phyloP scores from a whole-genome alignment of 1,140 invertebrate genomes.

The Drosophila lacteicornis region DNA sequence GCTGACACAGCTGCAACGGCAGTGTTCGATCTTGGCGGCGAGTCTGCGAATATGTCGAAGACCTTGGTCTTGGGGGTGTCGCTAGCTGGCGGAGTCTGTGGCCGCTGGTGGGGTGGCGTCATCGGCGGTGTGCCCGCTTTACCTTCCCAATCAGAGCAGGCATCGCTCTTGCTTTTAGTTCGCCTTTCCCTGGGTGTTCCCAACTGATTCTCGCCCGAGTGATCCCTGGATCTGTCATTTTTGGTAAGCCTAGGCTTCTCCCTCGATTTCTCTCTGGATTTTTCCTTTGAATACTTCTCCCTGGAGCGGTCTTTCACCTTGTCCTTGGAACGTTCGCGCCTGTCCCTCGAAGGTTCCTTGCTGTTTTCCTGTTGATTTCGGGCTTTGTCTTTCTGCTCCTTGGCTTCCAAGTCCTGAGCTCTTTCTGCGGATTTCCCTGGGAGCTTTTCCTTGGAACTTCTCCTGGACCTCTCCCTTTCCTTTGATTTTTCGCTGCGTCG shows the following conservation, averaged over 20 bases:
- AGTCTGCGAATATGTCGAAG: conserved; percentile 77
- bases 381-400: neutral
- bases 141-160: neutral
- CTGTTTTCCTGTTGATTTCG: conserved; percentile 2
- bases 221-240: neutral
- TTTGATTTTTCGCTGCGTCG: neutral
- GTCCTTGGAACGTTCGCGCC: conserved; percentile 9
- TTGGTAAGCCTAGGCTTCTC: conserved; percentile 2
- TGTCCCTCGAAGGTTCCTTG: conserved; percentile 4
- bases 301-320: conserved; percentile 10
- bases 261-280: conserved; percentile 6
- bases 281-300: conserved; percentile 16
- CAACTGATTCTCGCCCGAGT: neutral
- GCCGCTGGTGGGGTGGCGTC: conserved; percentile 16
- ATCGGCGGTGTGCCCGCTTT: conserved; percentile 23
- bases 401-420: conserved; percentile 10
- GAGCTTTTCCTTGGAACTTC: conserved; percentile 7
- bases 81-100: neutral
- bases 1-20: conserved; percentile 10
- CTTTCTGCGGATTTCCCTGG: neutral
- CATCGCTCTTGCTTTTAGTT: neutral
- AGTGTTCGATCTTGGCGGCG: conserved; percentile 72
- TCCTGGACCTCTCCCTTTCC: conserved; percentile 7
- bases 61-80: conserved; percentile 30
- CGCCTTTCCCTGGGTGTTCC: conserved; percentile 2